Percentiles rank a stretch among this genome's conserved stretches.
phyloP scores from a whole-genome alignment of 2,888 invertebrate species.

The Mechanitis messenoides region DNA sequence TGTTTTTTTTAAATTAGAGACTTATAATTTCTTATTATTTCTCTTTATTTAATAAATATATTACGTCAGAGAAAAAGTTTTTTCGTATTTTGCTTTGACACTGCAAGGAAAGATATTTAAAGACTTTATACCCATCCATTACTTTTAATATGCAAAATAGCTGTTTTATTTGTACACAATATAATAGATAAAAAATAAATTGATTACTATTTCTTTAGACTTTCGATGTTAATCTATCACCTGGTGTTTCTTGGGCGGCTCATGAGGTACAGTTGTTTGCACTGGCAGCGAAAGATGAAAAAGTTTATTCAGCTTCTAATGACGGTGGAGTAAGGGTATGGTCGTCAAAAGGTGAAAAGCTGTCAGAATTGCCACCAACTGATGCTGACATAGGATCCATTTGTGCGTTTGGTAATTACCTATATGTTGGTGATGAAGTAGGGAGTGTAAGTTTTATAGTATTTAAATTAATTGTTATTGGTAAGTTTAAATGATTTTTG shows the following conservation, averaged over 20 bases:
- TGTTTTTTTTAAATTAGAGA: no score
- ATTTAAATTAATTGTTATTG: neutral
- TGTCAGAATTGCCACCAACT: slow-evolving; percentile 51
- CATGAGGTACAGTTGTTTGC: slow-evolving; percentile 79
- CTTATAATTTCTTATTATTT: no score
- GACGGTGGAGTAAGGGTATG: slow-evolving; percentile 79
- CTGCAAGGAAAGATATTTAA: no score
- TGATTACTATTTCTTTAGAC: slow-evolving; percentile 36
- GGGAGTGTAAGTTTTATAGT: slow-evolving; percentile 73
- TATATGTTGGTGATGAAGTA: slow-evolving; percentile 79
- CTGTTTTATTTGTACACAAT: no score
- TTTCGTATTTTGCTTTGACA: no score
- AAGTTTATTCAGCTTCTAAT: slow-evolving; percentile 78
- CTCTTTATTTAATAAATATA: no score
- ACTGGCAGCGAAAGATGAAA: slow-evolving; percentile 69
- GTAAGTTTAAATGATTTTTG: neutral
- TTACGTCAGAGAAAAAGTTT: no score
- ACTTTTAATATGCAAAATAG: no score
- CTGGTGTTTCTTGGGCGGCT: slow-evolving; percentile 65
- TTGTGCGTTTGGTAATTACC: slow-evolving; percentile 53
- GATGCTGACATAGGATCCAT: slow-evolving; percentile 60
- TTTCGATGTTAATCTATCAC: slow-evolving; percentile 49
- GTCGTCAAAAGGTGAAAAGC: slow-evolving; percentile 57
- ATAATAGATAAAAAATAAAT: no score
- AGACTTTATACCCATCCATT: no score